Evolutionary conservation across 2,113 vertebrate species (phyloP).

Genomic region (Sigmodon hispidus): DNA sequence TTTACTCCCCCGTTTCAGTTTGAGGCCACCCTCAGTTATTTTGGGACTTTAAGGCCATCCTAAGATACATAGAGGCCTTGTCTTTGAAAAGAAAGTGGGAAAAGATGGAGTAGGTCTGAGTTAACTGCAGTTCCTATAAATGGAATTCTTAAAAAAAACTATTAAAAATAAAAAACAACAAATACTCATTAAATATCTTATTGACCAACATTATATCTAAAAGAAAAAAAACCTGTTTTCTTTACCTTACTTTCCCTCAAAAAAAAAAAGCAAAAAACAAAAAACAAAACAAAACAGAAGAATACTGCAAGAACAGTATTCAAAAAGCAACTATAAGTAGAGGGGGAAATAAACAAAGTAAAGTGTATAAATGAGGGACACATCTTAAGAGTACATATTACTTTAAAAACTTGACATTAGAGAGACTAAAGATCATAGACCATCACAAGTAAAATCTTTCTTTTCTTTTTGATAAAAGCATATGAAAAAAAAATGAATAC

Average conservation of each 20-base stretch:
- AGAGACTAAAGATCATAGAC: background rate
- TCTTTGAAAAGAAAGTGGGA: background rate
- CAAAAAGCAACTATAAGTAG: background rate
- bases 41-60: background rate
- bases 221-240: background rate
- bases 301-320: background rate
- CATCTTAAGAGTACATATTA: background rate
- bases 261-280: no score
- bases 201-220: background rate
- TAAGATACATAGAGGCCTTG: no score
- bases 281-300: background rate
- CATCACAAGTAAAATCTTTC: background rate
- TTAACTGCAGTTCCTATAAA: background rate
- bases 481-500: background rate
- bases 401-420: background rate
- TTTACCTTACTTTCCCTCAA: background rate
- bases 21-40: background rate
- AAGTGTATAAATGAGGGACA: background rate
- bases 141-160: background rate
- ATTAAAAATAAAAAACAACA: background rate
- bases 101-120: background rate
- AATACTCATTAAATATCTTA: background rate
- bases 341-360: background rate
- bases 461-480: background rate
- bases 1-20: no score